Base-by-base conservation (phyloP, 2,113 vertebrate genomes). In the Hydropotes inermis region DNA sequence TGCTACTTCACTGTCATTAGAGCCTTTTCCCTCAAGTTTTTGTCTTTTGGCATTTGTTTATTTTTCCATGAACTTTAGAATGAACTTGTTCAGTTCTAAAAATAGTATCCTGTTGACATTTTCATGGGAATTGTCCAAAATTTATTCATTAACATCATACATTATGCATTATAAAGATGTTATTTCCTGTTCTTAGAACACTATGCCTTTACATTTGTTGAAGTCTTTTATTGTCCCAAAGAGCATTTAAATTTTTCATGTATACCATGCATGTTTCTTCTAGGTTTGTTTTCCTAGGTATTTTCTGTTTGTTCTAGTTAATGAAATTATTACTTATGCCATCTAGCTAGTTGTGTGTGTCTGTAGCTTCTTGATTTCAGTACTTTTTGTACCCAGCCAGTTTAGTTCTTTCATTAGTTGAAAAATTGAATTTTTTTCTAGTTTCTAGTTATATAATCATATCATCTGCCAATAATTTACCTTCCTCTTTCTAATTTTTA, bases 41-140 rank as follows among this genome's bases (percentile, higher is more conserved):
- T 82, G 21, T 30, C 28, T 92, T 94, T 84, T 52, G n/a, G 13
- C 58, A 21, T 30, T 50, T 90, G 43, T 30, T 89, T 47, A 60
- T 70, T 97, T 96, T 85, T 74, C 92, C 33, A 70, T 81, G 64
- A 91, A 79, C 30, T 79, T 97, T 93, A 79, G 89, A 96, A 67
- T 83, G 25, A 58, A 79, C 17, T 57, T 91, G 60, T n/a, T 50
- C 21, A 60, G 15, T 81, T 91, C 92, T 88, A 58, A 90, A 89
- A 96, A 78, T 87, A 70, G 83, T 93, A 15, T 64, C 64, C 27
- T 61, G 1, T n/a, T 96, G 86, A 13, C 86, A 74, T 90, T 91
- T 91, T 84, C 60, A 47, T 88, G 76, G 76, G 7, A 43, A 70
- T 52, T 55, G 13, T 55, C 83, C 70, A 64, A 19, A 82, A 58